These are phyloP conservation scores for Odiellus spinosus DNA, from an alignment of 2,888 invertebrate species.

Conservation along the genomic window DNA sequence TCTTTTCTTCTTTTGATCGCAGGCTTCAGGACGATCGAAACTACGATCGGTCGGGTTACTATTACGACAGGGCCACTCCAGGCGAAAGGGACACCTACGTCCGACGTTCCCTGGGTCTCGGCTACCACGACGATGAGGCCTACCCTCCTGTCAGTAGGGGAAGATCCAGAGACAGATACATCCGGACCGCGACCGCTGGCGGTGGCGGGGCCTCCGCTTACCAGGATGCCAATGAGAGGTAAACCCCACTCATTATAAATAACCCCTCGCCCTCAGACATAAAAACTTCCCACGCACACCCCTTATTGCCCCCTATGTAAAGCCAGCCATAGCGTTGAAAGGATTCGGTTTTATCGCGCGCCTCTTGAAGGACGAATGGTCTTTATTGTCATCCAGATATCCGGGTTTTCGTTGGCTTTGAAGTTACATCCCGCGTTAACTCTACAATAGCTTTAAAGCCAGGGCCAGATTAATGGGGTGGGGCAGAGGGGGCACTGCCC, in stretches of 20 bases:
- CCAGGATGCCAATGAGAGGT: slow-evolving; percentile 14
- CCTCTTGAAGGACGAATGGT: no score
- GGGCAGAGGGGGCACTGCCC: no score
- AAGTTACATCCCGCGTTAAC: no score
- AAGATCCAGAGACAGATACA: slow-evolving; percentile 18
- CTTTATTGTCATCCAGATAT: no score
- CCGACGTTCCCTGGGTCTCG: slow-evolving; percentile 19
- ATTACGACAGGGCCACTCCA: slow-evolving; percentile 35
- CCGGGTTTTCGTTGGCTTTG: no score
- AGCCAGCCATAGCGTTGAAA: no score
- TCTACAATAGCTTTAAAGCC: no score
- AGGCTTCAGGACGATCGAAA: slow-evolving; percentile 40
- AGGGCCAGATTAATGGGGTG: no score
- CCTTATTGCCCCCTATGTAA: no score
- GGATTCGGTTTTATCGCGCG: no score
- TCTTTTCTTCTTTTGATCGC: slow-evolving; percentile 12
- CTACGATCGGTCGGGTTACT: slow-evolving; percentile 38
- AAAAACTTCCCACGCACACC: no score
- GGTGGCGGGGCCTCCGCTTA: slow-evolving; percentile 5
- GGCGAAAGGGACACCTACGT: slow-evolving; percentile 21
- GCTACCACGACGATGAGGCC: slow-evolving; percentile 21
- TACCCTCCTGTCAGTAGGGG: slow-evolving; percentile 17
- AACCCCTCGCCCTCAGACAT: no score
- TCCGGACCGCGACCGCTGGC: slow-evolving; percentile 11
- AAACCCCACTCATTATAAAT: background rate